These are phyloP conservation scores for Leptobrachium ailaonicum DNA, from an alignment of 2,113 vertebrate species.

Conservation along the genomic window DNA sequence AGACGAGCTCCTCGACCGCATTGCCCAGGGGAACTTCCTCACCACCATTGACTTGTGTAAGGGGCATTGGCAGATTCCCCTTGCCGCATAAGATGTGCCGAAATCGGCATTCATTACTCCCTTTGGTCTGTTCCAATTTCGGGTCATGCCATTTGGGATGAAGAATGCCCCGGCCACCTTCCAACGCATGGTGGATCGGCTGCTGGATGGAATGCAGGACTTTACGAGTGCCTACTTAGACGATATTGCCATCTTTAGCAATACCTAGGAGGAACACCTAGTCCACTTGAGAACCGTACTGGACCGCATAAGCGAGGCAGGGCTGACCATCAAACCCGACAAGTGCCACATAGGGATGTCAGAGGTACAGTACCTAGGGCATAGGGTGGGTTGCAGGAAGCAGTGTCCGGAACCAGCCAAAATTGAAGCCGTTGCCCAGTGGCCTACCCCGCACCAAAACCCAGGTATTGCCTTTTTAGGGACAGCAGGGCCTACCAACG, in stretches of 20 bases:
- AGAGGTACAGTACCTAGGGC: neutral
- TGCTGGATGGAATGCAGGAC: neutral
- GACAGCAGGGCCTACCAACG: neutral
- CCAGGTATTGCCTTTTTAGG: neutral
- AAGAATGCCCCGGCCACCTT: neutral
- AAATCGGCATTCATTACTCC: neutral
- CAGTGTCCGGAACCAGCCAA: neutral
- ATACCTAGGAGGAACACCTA: neutral
- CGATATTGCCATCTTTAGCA: conserved; percentile 2
- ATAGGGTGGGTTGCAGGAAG: neutral
- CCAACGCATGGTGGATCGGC: neutral
- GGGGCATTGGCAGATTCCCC: conserved; percentile 2
- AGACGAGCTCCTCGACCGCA: neutral
- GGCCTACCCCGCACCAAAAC: neutral
- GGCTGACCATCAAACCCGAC: neutral
- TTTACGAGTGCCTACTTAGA: neutral
- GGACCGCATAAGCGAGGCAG: neutral
- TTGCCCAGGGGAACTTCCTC: neutral
- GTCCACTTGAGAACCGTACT: neutral
- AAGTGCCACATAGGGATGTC: neutral
- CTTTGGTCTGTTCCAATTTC: neutral
- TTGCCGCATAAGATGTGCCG: neutral
- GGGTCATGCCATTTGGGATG: conserved; percentile 7
- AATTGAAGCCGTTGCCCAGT: neutral
- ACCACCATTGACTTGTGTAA: neutral